Evolutionary conservation across 2,888 invertebrate genomes (phyloP).

Genomic region (Sepiola atlantica): DNA sequence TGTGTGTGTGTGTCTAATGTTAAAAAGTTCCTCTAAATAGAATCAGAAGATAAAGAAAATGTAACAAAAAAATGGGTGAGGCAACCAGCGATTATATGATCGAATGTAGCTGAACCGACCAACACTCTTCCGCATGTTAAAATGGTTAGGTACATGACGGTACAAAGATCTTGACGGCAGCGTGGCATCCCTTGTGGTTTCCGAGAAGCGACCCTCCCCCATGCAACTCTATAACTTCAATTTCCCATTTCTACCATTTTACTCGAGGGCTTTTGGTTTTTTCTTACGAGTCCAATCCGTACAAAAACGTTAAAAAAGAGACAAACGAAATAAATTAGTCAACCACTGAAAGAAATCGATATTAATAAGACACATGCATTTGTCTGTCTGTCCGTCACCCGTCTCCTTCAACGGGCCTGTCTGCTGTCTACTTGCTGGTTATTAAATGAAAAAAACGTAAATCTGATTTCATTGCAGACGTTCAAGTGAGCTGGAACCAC

Average conservation of each 20-base stretch:
- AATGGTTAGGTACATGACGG: constrained; percentile 5
- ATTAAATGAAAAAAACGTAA: no score
- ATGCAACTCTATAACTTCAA: neutral
- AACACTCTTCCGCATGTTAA: neutral
- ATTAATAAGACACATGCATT: no score
- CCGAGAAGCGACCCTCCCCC: neutral
- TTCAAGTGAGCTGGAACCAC: no score
- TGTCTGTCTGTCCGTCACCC: no score
- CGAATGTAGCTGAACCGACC: neutral
- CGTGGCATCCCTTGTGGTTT: neutral
- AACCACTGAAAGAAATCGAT: no score
- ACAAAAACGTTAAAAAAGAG: neutral
- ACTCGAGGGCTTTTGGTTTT: neutral
- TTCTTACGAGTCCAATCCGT: neutral
- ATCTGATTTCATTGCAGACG: no score
- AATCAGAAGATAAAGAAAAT: neutral
- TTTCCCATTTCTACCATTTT: neutral
- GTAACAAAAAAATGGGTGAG: neutral
- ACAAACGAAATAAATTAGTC: no score
- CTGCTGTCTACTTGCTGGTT: no score
- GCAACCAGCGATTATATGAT: neutral
- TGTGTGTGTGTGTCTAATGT: no score
- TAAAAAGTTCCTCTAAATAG: no score
- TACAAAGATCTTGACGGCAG: neutral
- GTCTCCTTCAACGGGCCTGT: no score